Evolutionary conservation across 92 coral and sea anemone genomes (phyloP), one percentile per base, ranked within the genome.

Genomic region (Phenganax subtilis): DNA sequence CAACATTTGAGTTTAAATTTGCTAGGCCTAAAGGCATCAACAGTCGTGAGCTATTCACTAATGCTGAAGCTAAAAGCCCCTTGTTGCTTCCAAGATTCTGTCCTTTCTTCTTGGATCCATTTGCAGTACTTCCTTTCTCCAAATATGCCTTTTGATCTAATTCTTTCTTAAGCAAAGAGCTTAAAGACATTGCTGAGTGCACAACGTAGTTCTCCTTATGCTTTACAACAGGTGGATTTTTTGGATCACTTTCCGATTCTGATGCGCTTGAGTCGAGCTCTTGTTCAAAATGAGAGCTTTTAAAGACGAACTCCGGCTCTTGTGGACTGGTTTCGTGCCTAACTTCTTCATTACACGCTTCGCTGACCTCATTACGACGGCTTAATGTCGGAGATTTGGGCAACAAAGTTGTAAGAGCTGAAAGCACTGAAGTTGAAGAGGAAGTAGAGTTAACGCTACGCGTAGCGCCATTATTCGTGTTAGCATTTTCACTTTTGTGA

Each of bases 391-490:
- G 55, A 71, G 85, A 27, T 88, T 85, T 54, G 52, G 81, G 63
- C 60, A 77, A 75, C 80, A 84, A 75, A 57, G 80, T 70, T 74
- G 71, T 12, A 7, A 86, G 81, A 52, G 75, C 57, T 6, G 86
- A 66, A 5, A 60, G 44, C 12, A 80, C 71, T 57, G 75, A 75
- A 29, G 72, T 71, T 30, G 87, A n/a, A 51, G 72, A 67, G n/a
- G 84, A 20, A 15, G 75, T 51, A 29, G 54, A 27, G 59, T 47
- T 74, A 17, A 37, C 47, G 47, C 47, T 37, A 1, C 71, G 11
- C 55, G 70, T 52, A 12, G 12, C 74, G 84, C 73, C 85, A 80
- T 88, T 82, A 85, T 89, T 91, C 67, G 62, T 57, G 76, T 29
- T 69, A 74, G 80, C 11, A 14, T 37, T 80, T 52, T 71, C 80